Evolutionary conservation across 2,888 invertebrate species (phyloP), one percentile per base, ranked within the genome.

Genomic region (Diaperis boleti): DNA sequence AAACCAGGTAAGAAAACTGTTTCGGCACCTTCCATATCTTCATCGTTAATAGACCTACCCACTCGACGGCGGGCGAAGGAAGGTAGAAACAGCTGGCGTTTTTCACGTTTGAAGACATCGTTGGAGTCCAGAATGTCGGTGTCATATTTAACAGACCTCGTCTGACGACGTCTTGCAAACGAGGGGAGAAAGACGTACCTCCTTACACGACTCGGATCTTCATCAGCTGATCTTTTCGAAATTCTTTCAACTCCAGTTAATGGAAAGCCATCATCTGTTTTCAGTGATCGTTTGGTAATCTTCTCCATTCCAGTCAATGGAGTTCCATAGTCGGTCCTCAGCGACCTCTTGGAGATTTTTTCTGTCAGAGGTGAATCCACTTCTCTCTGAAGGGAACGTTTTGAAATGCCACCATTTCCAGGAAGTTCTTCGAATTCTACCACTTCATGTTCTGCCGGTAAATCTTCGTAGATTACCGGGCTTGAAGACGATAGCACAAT

Each of bases 261-360:
- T 8, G 56, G 49, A 17, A 42, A 62, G 8, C 17, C 49, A 2
- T 22, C 31, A 1, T 62, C 56, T 4, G 35, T 49, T 11, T 11
- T 47, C 8, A 62, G 15, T 2, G 62, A 62, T 22, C 62, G 39
- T 11, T 59, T 59, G 7, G 59, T 26, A 8, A 64, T 59, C 41
- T 44, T 44, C 22, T 63, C 63, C 52, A 63, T 59, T 10, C 59
- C 63, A 3, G 59, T 49, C n/a, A 61, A 14, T 1, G 55, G 55
- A 1, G 63, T 42, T n/a, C 52, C 60, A 14, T 42, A 35, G 15
- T 60, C 60, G 17, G 37, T 60, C 10, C 18, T 44, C 7, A 61
- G 22, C 3, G 61, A 61, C 22, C 61, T 54, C 18, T 54, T 61
- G 54, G 39, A 7, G 14, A 57, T 47, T 33, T 18, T 37, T 3